phyloP scores from a whole-genome alignment of 2,888 invertebrate genomes.

The Periphyllus acericola region DNA sequence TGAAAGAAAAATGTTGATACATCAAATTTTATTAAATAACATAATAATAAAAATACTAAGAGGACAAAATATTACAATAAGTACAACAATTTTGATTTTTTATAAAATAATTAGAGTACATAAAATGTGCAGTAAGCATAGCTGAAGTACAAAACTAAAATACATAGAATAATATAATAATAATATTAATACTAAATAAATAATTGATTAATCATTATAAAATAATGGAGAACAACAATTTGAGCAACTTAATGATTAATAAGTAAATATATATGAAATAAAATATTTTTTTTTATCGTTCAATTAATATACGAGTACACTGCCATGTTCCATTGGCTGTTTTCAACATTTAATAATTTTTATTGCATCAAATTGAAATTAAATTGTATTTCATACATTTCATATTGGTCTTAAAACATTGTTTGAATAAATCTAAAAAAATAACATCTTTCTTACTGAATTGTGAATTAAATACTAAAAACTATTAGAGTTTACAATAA shows the following conservation, averaged over 20 bases:
- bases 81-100: neutral
- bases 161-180: neutral
- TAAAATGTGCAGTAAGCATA: neutral
- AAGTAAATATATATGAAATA: neutral
- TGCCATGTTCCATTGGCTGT: neutral
- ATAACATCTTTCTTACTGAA: neutral
- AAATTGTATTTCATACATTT: neutral
- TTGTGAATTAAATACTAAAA: no score
- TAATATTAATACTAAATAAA: neutral
- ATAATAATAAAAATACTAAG: neutral
- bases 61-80: neutral
- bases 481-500: no score
- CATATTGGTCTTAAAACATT: neutral
- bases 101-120: neutral
- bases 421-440: neutral
- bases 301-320: no score
- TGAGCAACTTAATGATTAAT: neutral
- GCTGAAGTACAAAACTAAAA: neutral
- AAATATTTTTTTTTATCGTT: neutral
- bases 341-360: neutral
- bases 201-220: no score
- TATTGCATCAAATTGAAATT: no score
- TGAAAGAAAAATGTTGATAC: no score
- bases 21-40: neutral
- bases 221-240: neutral